These are phyloP conservation scores for Dreissena polymorpha DNA, from an alignment of 1,140 invertebrate species.

Conservation along the genomic window DNA sequence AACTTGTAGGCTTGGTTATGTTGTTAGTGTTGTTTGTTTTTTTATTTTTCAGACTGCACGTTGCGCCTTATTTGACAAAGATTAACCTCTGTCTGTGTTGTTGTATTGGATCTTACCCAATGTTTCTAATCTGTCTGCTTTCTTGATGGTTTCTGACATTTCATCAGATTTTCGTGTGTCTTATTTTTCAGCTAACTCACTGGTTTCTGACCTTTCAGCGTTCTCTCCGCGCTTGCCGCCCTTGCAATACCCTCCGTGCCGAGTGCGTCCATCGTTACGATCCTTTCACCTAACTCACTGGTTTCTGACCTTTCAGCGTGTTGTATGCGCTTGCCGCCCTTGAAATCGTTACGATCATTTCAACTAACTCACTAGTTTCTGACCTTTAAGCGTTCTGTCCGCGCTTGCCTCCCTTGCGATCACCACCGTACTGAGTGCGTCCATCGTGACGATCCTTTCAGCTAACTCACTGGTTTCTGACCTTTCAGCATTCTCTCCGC, in stretches of 20 bases:
- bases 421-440: no score
- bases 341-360: neutral
- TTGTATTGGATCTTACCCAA: no score
- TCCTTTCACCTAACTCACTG: constrained; percentile 58
- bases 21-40: no score
- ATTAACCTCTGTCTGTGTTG: no score
- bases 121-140: no score
- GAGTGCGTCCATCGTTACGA: constrained; percentile 73
- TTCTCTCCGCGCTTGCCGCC: constrained; percentile 65
- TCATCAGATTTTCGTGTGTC: no score
- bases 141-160: no score
- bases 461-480: neutral
- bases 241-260: constrained; percentile 73
- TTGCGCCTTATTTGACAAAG: no score
- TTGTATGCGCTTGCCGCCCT: neutral
- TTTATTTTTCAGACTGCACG: no score
- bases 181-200: no score
- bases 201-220: constrained; percentile 56
- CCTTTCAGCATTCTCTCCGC: constrained; percentile 68
- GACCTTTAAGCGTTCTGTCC: neutral
- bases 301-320: neutral
- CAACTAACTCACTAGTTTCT: neutral
- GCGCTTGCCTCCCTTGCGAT: neutral
- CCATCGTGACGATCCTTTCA: neutral
- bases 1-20: no score